Evolutionary conservation across 2,888 invertebrate genomes (phyloP).

Genomic region (Syritta pipiens): DNA sequence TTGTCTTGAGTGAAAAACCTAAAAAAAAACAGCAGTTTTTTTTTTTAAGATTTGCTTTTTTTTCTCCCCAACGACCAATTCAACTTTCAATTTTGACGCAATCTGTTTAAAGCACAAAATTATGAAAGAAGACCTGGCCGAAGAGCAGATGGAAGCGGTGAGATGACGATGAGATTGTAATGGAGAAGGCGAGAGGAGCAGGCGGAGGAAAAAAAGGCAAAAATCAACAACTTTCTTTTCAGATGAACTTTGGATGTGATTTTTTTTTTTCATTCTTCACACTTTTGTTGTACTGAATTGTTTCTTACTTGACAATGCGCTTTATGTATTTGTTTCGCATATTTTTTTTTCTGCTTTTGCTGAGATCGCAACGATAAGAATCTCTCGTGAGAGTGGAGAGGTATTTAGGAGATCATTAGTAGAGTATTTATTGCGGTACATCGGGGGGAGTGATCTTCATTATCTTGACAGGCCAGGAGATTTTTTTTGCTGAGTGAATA

Average conservation of each 20-base stretch:
- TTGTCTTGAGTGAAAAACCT: neutral
- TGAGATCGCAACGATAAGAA: neutral
- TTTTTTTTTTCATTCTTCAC: neutral
- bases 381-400: neutral
- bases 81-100: constrained; percentile 63
- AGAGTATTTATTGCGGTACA: neutral
- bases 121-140: constrained; percentile 21
- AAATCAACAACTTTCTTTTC: constrained; percentile 68
- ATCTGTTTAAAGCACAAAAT: constrained; percentile 27
- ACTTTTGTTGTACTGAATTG: constrained; percentile 13
- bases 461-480: neutral
- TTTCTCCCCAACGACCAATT: constrained; percentile 24
- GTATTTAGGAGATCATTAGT: neutral
- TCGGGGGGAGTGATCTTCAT: neutral
- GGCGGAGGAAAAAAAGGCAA: constrained; percentile 14
- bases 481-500: too few species aligned
- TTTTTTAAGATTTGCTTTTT: constrained; percentile 7
- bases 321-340: neutral
- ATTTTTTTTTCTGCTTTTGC: neutral
- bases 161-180: neutral
- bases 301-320: neutral
- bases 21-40: constrained; percentile 17
- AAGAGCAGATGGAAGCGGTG: neutral
- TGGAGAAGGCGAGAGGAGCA: neutral
- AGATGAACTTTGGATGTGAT: constrained; percentile 40